Base-by-base conservation (phyloP, 2,888 invertebrate genomes). In the Caenorhabditis macrosperma region DNA sequence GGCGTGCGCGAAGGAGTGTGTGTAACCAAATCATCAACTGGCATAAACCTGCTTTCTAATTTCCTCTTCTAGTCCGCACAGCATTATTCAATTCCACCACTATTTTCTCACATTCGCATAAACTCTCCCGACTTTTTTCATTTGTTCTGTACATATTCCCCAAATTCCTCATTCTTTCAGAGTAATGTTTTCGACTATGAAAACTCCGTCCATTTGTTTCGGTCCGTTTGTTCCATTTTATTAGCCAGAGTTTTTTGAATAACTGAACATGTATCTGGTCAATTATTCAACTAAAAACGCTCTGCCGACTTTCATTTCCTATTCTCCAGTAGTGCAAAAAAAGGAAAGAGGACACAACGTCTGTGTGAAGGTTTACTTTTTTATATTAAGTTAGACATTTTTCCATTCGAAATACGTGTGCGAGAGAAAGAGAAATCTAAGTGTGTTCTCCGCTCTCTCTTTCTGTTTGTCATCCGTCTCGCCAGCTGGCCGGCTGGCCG, bases 181-280 rank as follows among this genome's bases (percentile, higher is more conserved):
- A 33, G 33, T 9, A 33, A 33, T 33, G 33, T 33, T 33, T 33
- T 33, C 33, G 6, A 33, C 33, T 33, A 9, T 33, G 33, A 9
- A 38, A 44, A 44, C 44, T 9, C 10, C 17, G 3, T 4, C n/a
- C n/a, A n/a, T 24, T 35, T 22, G 0, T 28, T 59, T 22, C 55
- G 61, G 61, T 71, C 46, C 61, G 61, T 54, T 71, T 71, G 38
- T 52, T 69, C 52, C 26, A 52, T 41, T 57, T 67, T 17, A 4
- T 54, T 26, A 3, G 1, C 6, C 15, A 17, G 17, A 44, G 44
- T 55, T 57, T 54, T 35, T 30, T 35, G 60, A 52, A 60, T 60
- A 41, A 20, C 20, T 28, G 22, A 71, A 44, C n/a, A 12, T 41
- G 59, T 22, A 57, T 71, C 17, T 44, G 12, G 50, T 71, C 61